Evolutionary conservation across 2,888 invertebrate genomes (phyloP), one percentile per base, ranked within the genome.

Genomic region (Drosophila formosana): DNA sequence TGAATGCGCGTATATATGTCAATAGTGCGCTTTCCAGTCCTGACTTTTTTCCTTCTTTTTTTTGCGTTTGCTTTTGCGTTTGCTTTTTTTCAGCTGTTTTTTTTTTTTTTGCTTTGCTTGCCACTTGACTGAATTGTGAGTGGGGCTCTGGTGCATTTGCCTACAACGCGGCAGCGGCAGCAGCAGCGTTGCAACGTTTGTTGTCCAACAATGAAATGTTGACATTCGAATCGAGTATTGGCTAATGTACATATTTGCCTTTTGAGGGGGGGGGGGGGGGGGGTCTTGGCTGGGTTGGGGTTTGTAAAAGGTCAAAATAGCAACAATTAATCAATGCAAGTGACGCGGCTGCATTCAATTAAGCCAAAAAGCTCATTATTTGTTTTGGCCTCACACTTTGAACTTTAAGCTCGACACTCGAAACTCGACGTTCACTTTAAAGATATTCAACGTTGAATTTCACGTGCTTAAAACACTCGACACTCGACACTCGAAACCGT

Each of bases 21-120:
- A 91, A 91, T 91, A 90, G 91, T 91, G 91, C 86, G 82, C 91
- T 91, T 91, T 91, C 90, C 91, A 91, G 84, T 57, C 77, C 71
- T 72, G 76, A 55, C 66, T 64, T 76, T 67, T 58, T 70, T 66
- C 37, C 47, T 46, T 58, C 56, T 55, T 41, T 11, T 39, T 62
- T 67, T 52, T 32, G 26, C 32, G 11, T 68, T 68, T 74, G 64
- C 34, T 47, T 71, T 72, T 68, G 45, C 51, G 39, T 52, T 58
- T 69, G 63, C 58, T 55, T 70, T 66, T 70, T 64, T 84, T 67
- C 65, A 71, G 76, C 82, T 88, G 82, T 62, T 76, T 45, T 60
- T 49, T 76, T 45, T 60, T 49, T 43, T 39, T 28, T 51, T 49
- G 5, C 26, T 67, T 62, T 47, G 60, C 64, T 78, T 81, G 82